Conservation (phyloP, 2,888 invertebrate species). For the Eupithecia abbreviata region DNA sequence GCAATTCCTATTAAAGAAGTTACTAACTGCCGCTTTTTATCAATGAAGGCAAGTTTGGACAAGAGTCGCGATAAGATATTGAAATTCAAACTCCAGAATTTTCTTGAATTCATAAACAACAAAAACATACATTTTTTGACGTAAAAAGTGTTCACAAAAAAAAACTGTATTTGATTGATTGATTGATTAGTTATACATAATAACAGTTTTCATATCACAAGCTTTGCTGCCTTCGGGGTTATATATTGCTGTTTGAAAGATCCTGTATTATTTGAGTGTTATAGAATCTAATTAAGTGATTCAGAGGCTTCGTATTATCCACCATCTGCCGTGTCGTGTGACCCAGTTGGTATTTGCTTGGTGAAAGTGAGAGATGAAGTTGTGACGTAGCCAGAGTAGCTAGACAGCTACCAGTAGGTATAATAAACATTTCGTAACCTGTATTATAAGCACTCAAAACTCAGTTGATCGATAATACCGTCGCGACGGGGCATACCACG, state of each 20-base stretch:
- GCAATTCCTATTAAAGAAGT: slow-evolving; percentile 40
- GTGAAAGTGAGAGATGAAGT: slow-evolving; percentile 75
- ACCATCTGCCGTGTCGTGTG: slow-evolving; percentile 59
- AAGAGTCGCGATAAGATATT: slow-evolving; percentile 53
- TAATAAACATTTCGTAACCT: slow-evolving; percentile 72
- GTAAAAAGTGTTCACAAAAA: neutral
- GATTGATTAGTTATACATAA: no score
- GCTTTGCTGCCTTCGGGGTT: neutral
- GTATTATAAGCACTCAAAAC: slow-evolving; percentile 57
- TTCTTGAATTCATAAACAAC: slow-evolving; percentile 30
- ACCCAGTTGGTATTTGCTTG: slow-evolving; percentile 65
- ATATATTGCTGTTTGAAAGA: slow-evolving; percentile 14
- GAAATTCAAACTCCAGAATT: slow-evolving; percentile 44
- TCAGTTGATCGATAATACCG: slow-evolving; percentile 62
- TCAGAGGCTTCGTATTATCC: slow-evolving; percentile 53
- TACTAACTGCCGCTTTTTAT: slow-evolving; percentile 40
- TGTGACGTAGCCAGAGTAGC: slow-evolving; percentile 55
- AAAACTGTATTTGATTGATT: neutral
- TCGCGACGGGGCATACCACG: slow-evolving; percentile 54
- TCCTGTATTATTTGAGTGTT: slow-evolving; percentile 32
- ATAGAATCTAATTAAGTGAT: slow-evolving; percentile 48
- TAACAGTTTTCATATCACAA: no score
- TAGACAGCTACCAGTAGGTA: slow-evolving; percentile 54
- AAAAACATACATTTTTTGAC: neutral
- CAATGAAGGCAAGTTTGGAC: slow-evolving; percentile 48